Base-by-base conservation (phyloP, 2,888 invertebrate species). In the Pterostichus madidus region DNA sequence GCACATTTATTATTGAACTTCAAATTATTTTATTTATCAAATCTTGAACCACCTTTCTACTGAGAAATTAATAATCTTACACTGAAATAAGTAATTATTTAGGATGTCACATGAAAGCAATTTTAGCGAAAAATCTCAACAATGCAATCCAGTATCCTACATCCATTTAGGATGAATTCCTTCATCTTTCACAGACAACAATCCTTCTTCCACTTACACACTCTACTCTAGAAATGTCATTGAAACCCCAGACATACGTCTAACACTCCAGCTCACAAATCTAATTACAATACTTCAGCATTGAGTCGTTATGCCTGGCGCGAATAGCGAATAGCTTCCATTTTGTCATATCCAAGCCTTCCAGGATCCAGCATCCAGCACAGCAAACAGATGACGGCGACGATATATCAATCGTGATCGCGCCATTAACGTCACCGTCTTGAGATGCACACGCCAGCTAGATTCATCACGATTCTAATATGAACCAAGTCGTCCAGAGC, bases 401-500 rank as follows among this genome's bases (percentile, higher is more conserved):
- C 46, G 81, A 82, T 80, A 80, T 80, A 80, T 82, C 81, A 82
- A 82, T 75, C 76, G 53, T 61, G 46, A 75, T 75, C 73, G 31
- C 35, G 44, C 80, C 73, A 80, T 82, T 82, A 82, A 61, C 61
- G 81, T 82, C 81, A 82, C 53, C 52, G 24, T 49, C 77, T 59
- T 77, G 77, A 35, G 59, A 56, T 59, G 53, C 73, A 81, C 24
- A 53, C 53, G 52, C 80, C 49, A 32, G 32, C 77, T 56, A 32
- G 76, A 82, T 82, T 82, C 75, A 82, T 82, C 81, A 82, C 59
- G 46, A 81, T 52, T 82, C 81, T 82, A 82, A 75, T 82, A 82
- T 82, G 31, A 75, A 31, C 59, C 4, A 10, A 56, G 46, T 15
- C 5, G 17, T 10, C 59, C 81, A 59, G 44, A 8, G 6, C 24